Conservation (phyloP, 1,140 invertebrate genomes). For the Wiebesia pumilae region DNA sequence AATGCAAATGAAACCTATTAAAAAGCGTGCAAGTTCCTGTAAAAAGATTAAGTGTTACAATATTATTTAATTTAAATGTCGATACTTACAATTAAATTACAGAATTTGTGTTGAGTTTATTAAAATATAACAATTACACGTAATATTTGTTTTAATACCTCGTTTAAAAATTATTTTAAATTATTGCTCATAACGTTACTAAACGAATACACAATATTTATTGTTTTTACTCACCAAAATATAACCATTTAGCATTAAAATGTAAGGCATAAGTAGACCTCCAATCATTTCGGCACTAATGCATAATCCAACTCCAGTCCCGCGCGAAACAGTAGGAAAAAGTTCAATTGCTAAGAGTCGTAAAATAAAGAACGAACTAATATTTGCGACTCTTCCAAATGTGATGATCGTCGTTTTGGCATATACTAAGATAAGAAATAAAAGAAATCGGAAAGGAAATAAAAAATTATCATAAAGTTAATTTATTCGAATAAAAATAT, state of each 20-base stretch:
- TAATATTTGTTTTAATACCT: background rate
- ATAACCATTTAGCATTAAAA: conserved; percentile 53
- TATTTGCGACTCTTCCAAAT: conserved; percentile 62
- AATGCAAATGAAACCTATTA: conserved; percentile 64
- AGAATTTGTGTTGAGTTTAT: background rate
- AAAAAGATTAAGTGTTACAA: conserved; percentile 7
- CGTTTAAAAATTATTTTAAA: too few species aligned
- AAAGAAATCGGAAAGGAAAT: background rate
- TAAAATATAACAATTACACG: background rate
- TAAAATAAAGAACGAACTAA: conserved; percentile 61
- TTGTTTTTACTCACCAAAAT: conserved; percentile 13
- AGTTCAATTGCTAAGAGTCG: conserved; percentile 68
- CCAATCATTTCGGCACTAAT: conserved; percentile 66
- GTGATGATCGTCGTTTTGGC: conserved; percentile 60
- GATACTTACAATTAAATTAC: background rate
- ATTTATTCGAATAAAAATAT: too few species aligned
- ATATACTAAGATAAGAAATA: conserved; percentile 53
- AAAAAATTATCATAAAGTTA: too few species aligned
- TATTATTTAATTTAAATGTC: conserved; percentile 1
- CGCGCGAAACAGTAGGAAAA: conserved; percentile 70
- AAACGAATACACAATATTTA: background rate
- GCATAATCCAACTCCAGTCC: conserved; percentile 67
- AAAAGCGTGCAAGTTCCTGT: conserved; percentile 46
- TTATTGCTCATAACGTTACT: background rate
- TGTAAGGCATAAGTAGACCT: conserved; percentile 65